A percentile compares a stretch with the other conserved stretches of the same genome.
These are phyloP conservation scores for Drosophila ananassae DNA, from an alignment of 1,140 invertebrate species.

Conservation along the genomic window DNA sequence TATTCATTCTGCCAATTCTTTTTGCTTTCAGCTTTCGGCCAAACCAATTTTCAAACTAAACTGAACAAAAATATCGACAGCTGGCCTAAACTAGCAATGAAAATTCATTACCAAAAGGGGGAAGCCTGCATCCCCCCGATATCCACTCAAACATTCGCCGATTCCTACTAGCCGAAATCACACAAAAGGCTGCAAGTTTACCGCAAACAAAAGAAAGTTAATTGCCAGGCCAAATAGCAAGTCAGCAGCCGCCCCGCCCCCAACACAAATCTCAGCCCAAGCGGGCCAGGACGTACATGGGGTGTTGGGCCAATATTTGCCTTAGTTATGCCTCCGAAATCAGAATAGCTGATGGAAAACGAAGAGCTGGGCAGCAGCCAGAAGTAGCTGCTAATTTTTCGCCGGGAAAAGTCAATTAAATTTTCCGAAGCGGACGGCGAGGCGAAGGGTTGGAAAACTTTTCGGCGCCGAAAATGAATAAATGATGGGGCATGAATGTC, in stretches of 20 bases:
- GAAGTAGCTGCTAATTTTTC: conserved; percentile 50
- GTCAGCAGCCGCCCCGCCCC: conserved; percentile 33
- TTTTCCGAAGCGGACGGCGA: conserved; percentile 8
- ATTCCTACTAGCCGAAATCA: conserved; percentile 38
- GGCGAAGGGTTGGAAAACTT: conserved; percentile 31
- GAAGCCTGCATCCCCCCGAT: not conserved
- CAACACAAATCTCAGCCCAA: conserved; percentile 18
- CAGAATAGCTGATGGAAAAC: conserved; percentile 4
- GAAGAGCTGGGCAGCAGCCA: not conserved
- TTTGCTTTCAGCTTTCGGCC: not conserved
- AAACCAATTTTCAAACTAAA: conserved; percentile 18
- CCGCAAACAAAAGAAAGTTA: conserved; percentile 75
- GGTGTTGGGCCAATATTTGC: conserved; percentile 51
- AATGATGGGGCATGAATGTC: conserved; percentile 80
- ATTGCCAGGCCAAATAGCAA: conserved; percentile 61
- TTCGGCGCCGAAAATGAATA: conserved; percentile 72
- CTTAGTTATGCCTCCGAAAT: conserved; percentile 42
- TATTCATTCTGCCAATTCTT: too few species aligned
- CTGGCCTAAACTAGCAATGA: conserved; percentile 59
- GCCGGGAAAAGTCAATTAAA: conserved; percentile 56
- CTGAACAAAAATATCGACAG: conserved; percentile 56
- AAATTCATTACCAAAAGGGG: conserved; percentile 48
- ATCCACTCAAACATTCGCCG: not conserved
- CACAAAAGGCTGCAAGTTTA: conserved; percentile 43
- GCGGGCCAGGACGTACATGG: not conserved